phyloP scores from a whole-genome alignment of 2,888 invertebrate species.

The Caenorhabditis wallacei region DNA sequence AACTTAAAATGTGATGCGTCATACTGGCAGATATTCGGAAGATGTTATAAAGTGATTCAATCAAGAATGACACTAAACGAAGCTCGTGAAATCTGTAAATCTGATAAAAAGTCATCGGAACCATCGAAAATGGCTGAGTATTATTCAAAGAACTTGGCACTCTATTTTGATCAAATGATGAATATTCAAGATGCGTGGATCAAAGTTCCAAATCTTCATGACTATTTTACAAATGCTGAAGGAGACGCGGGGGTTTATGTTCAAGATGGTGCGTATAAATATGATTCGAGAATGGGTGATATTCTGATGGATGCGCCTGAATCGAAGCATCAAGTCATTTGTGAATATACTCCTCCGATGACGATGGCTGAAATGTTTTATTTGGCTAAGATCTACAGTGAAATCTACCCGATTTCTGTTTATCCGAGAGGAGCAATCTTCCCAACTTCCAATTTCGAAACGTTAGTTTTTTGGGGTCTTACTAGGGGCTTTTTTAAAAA shows the following conservation, averaged over 20 bases:
- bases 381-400: conserved; percentile 11
- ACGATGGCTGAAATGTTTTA: conserved; percentile 34
- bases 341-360: conserved; percentile 37
- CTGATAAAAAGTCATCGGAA: no score
- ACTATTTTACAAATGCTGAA: conserved; percentile 7
- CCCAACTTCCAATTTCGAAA: not conserved
- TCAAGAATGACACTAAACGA: not conserved
- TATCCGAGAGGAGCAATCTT: conserved; percentile 4
- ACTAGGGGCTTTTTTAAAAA: no score
- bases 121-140: not conserved
- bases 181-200: conserved; percentile 13
- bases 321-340: conserved; percentile 14
- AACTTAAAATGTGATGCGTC: not conserved
- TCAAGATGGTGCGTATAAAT: conserved; percentile 18
- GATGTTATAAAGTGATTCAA: not conserved
- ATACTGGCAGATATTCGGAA: conserved; percentile 11
- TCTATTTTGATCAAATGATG: not conserved
- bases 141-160: not conserved
- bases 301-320: not conserved
- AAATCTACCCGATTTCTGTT: conserved; percentile 29
- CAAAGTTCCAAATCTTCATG: conserved; percentile 2
- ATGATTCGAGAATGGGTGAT: conserved; percentile 2
- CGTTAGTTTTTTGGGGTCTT: conserved; percentile 9
- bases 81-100: not conserved
- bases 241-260: conserved; percentile 7